Conservation (phyloP, 2,888 invertebrate genomes). For the Reticulitermes lucifugus region DNA sequence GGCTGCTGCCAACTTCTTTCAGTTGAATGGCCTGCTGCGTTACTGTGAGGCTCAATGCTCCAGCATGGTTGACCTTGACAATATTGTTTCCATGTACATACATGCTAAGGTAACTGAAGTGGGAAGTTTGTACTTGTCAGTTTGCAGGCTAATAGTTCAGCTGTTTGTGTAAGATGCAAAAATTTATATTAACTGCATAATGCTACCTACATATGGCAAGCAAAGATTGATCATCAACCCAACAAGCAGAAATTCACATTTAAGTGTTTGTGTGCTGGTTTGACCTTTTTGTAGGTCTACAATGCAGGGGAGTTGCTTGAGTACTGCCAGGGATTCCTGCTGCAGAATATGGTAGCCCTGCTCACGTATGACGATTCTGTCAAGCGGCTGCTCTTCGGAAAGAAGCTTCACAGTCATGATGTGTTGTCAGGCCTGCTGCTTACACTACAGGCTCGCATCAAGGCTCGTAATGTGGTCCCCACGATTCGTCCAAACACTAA, state of each 20-base stretch:
- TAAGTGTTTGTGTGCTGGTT: no score
- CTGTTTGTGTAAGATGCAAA: no score
- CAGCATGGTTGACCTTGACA: constrained; percentile 85
- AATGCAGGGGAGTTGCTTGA: constrained; percentile 87
- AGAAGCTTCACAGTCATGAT: constrained; percentile 90
- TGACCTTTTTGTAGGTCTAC: constrained; percentile 74
- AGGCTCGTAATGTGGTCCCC: constrained; percentile 62
- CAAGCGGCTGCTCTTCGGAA: constrained; percentile 87
- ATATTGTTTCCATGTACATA: constrained; percentile 92
- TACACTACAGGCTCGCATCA: constrained; percentile 85
- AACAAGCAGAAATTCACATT: no score
- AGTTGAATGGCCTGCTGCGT: constrained; percentile 84
- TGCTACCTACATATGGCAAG: no score
- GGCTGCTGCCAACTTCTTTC: constrained; percentile 93
- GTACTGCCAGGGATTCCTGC: constrained; percentile 89
- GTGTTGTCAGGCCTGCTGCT: constrained; percentile 84
- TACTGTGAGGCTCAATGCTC: constrained; percentile 91
- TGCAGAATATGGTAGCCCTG: constrained; percentile 95
- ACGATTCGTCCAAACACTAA: constrained; percentile 43
- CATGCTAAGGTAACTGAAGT: constrained; percentile 80
- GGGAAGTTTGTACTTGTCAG: background rate
- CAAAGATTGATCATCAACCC: no score
- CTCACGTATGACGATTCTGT: constrained; percentile 92
- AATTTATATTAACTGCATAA: no score
- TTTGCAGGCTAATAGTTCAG: no score